These are phyloP conservation scores for Aphaenogaster ashmeadi DNA, from an alignment of 1,140 invertebrate species.

Conservation along the genomic window DNA sequence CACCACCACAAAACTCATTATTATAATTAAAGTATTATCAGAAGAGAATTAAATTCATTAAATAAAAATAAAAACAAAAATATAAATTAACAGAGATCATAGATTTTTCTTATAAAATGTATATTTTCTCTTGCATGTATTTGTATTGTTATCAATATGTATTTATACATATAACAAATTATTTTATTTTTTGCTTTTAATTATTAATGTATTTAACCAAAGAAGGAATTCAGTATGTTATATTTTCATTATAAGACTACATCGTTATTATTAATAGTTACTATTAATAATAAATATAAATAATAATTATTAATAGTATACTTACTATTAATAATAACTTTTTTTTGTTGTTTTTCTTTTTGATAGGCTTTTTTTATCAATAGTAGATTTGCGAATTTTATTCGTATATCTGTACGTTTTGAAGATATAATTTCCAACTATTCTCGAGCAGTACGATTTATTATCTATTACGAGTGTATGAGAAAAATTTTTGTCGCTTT, in stretches of 20 bases:
- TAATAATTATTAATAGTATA: slow-evolving; percentile 2
- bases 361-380: neutral
- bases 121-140: neutral
- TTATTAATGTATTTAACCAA: slow-evolving; percentile 12
- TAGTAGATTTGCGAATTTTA: neutral
- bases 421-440: neutral
- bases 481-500: neutral
- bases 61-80: slow-evolving; percentile 7
- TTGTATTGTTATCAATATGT: neutral
- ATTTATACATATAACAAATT: neutral
- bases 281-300: neutral
- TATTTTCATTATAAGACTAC: slow-evolving; percentile 1
- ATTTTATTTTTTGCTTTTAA: neutral
- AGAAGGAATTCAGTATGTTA: slow-evolving; percentile 23
- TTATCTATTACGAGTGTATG: neutral
- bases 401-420: neutral
- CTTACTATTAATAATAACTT: neutral
- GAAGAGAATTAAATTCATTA: neutral
- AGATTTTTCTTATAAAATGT: neutral
- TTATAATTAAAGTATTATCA: neutral
- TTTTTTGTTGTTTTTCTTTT: neutral
- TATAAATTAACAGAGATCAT: neutral
- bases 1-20: neutral
- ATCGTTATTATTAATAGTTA: neutral
- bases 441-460: slow-evolving; percentile 67